Percentiles rank a stretch among this genome's conserved stretches.
Evolutionary conservation across 2,797 vertebrate species (phyloP).

Genomic region (Oryzias dopingdopingensis): DNA sequence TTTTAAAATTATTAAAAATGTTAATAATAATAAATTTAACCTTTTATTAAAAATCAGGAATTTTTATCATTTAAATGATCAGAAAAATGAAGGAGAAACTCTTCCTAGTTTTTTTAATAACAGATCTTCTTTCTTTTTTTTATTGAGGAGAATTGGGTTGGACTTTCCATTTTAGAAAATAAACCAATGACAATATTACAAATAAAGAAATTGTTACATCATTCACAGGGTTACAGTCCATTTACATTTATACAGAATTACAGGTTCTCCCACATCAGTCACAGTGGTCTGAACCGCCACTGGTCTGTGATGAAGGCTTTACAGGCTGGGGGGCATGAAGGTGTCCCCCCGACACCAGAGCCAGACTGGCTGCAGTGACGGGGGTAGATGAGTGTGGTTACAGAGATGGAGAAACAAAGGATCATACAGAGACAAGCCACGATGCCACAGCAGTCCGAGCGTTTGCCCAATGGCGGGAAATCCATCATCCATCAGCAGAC

Average conservation of each 20-base stretch:
- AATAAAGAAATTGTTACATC: conserved; percentile 89
- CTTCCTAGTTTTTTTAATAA: conserved; percentile 56
- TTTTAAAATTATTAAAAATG: no score
- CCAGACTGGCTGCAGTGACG: conserved; percentile 39
- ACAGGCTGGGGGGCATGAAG: conserved; percentile 29
- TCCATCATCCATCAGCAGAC: conserved; percentile 49
- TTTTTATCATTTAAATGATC: background rate
- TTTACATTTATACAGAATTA: conserved; percentile 86
- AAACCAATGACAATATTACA: conserved; percentile 88
- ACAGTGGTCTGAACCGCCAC: conserved; percentile 79
- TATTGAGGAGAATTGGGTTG: conserved; percentile 84
- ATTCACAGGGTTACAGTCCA: conserved; percentile 89
- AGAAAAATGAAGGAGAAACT: background rate
- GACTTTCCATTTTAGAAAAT: conserved; percentile 86
- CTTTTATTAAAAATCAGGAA: no score
- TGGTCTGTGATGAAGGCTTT: conserved; percentile 45
- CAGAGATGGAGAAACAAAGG: conserved; percentile 17
- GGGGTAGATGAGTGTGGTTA: background rate
- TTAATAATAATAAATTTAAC: no score
- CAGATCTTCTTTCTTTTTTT: conserved; percentile 73
- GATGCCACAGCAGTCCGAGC: conserved; percentile 22
- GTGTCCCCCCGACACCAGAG: conserved; percentile 42
- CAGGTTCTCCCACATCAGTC: conserved; percentile 76
- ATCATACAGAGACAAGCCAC: conserved; percentile 19
- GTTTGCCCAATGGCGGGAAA: conserved; percentile 32